Evolutionary conservation across 2,888 invertebrate species (phyloP), one percentile per base, ranked within the genome.

Genomic region (Andrena chrysosceles): DNA sequence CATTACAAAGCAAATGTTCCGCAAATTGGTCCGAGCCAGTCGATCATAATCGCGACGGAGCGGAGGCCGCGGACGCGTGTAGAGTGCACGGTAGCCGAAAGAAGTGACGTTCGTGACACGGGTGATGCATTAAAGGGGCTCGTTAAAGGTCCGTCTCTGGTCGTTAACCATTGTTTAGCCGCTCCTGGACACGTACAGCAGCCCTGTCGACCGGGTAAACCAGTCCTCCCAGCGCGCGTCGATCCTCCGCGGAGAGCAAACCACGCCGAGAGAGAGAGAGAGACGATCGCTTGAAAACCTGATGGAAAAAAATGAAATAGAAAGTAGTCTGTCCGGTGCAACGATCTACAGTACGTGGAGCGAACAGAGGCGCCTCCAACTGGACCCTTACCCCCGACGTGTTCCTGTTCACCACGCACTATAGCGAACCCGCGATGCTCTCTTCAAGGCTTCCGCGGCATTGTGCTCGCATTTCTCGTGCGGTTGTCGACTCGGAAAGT

Each of bases 401-500:
- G 90, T 90, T 92, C 90, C 90, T 91, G 90, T 90, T 91, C 88
- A 86, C 83, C 88, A 88, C 87, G 83, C 79, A 86, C 82, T 89
- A 87, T 88, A 89, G 85, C 87, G 77, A 79, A 79, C 35, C 56
- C 72, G 62, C 85, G 79, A 79, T 80, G 87, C 87, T 91, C 89
- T 92, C 92, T 91, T 90, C 88, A 89, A 89, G 90, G 88, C 90
- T 90, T 88, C 85, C 84, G 85, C 88, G 82, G 88, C 88, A 91
- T 91, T 91, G 89, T 90, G 91, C 90, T 91, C 93, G 92, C 94
- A 94, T 94, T 94, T 93, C 93, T 92, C 93, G 94, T 94, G 94
- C 94, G 94, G 94, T 94, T 94, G 94, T 94, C 94, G 93, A 91
- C 93, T 93, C 93, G 94, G 90, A 93, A 93, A 93, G 92, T 93